Evolutionary conservation across 2,888 invertebrate genomes (phyloP).

Genomic region (Sinotaia quadrata): DNA sequence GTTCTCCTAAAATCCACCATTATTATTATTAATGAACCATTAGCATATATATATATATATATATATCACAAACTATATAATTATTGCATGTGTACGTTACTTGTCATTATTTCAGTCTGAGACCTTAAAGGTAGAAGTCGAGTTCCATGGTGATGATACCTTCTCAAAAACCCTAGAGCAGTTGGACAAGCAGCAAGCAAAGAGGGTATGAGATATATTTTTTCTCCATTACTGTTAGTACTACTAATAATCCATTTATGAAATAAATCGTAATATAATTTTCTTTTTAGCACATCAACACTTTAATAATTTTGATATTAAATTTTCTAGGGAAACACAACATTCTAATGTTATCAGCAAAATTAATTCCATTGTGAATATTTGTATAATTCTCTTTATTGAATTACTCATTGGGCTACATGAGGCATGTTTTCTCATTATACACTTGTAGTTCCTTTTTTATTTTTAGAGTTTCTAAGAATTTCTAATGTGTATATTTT

Average conservation of each 20-base stretch:
- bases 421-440: too few species aligned
- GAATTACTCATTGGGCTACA: too few species aligned
- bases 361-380: not conserved
- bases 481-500: too few species aligned
- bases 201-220: constrained; percentile 37
- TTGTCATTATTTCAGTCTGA: not conserved
- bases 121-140: constrained; percentile 52
- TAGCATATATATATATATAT: not conserved
- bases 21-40: not conserved
- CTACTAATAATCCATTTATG: not conserved
- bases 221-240: not conserved
- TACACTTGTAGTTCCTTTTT: too few species aligned
- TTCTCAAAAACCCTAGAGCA: constrained; percentile 81
- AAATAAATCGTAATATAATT: too few species aligned
- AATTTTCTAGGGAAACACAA: not conserved
- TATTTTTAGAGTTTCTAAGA: too few species aligned
- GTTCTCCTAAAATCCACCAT: too few species aligned
- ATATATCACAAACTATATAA: not conserved
- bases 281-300: not conserved
- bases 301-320: not conserved
- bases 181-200: constrained; percentile 75
- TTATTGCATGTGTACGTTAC: not conserved
- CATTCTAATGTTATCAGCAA: not conserved
- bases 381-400: not conserved
- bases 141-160: constrained; percentile 80